Evolutionary conservation across 2,113 vertebrate genomes (phyloP).

Genomic region (Dasypus novemcinctus): DNA sequence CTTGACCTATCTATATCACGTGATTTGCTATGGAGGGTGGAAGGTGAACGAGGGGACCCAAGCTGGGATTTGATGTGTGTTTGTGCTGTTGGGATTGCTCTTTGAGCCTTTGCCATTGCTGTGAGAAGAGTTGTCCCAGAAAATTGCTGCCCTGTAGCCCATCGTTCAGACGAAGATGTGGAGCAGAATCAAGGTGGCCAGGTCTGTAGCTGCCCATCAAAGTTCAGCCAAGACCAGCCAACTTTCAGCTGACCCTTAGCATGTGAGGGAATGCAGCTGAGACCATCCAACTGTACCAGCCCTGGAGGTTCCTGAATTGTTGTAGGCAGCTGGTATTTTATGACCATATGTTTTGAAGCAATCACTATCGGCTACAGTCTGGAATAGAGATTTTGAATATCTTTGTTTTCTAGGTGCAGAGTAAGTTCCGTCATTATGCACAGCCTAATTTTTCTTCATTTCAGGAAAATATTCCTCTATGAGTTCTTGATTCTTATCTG

Average conservation of each 20-base stretch:
- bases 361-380: background rate
- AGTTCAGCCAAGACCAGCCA: rapidly evolving
- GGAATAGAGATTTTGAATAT: background rate
- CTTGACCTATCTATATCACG: background rate
- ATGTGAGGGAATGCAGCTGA: background rate
- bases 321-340: background rate
- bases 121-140: background rate
- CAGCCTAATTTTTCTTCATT: background rate
- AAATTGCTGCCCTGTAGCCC: background rate
- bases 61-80: background rate
- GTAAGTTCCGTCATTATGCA: background rate
- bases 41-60: too few species aligned
- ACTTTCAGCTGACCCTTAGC: background rate
- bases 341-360: background rate
- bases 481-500: background rate
- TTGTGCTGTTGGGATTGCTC: background rate
- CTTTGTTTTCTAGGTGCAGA: background rate
- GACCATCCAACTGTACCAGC: background rate
- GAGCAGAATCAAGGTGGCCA: background rate
- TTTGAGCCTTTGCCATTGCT: background rate
- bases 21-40: background rate
- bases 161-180: background rate
- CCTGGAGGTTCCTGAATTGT: background rate
- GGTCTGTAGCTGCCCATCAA: too few species aligned
- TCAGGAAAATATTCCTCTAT: background rate